Conservation (phyloP, 2,113 vertebrate genomes). For the Suricata suricatta region DNA sequence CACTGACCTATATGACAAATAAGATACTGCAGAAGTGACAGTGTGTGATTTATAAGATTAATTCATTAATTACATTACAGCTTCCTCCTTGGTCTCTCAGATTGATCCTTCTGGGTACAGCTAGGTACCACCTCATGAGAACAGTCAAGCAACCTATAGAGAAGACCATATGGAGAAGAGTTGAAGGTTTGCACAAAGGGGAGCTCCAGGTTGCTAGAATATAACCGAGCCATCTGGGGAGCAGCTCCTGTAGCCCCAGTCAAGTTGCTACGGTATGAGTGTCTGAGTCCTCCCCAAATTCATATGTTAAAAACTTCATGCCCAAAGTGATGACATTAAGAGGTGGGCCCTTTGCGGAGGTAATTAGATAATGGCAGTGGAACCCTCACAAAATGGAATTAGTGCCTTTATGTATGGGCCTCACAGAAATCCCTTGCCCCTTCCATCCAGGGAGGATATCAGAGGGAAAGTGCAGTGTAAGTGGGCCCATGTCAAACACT, state of each 20-base stretch:
- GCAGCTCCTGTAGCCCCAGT: neutral
- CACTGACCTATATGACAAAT: neutral
- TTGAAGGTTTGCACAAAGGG: neutral
- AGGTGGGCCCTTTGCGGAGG: neutral
- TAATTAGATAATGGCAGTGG: neutral
- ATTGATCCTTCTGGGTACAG: neutral
- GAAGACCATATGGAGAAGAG: neutral
- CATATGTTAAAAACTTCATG: neutral
- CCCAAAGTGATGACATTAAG: neutral
- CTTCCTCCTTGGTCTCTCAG: neutral
- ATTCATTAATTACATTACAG: neutral
- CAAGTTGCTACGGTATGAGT: neutral
- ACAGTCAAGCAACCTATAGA: neutral
- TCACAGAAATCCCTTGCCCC: neutral
- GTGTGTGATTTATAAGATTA: neutral
- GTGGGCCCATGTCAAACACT: neutral
- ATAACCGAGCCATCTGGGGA: neutral
- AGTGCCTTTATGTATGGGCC: neutral
- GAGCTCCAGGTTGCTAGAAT: neutral
- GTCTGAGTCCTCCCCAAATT: neutral
- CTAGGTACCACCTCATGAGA: too few relatives aligned
- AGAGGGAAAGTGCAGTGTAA: neutral
- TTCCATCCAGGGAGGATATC: neutral
- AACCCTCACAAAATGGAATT: neutral
- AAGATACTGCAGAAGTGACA: neutral